Evolutionary conservation across 30 jellyfish, hydroid and myxozoan species (phyloP).

Genomic region (Mastigias papua): DNA sequence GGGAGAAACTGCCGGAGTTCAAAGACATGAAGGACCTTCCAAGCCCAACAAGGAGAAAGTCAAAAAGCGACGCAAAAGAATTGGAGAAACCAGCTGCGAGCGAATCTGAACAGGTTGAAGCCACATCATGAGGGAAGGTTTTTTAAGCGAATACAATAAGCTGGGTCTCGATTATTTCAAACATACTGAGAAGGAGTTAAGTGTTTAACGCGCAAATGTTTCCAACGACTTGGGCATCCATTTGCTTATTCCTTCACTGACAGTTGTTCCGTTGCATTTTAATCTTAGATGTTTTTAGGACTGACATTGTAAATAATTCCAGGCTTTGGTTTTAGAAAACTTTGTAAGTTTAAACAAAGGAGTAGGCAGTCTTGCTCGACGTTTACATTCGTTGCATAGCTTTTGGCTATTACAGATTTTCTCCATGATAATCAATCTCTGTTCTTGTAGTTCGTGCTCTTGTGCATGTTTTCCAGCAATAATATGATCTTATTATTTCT

Average conservation of each 20-base stretch:
- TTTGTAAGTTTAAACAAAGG: neutral
- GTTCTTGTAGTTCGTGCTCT: too few relatives aligned
- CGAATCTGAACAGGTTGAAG: slow-evolving; percentile 60
- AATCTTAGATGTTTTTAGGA: neutral
- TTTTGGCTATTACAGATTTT: too few relatives aligned
- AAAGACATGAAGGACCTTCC: slow-evolving; percentile 77
- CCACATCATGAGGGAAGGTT: slow-evolving; percentile 26
- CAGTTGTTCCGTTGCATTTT: neutral
- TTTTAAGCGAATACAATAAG: neutral
- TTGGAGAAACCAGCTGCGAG: slow-evolving; percentile 35
- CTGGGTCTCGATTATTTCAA: neutral
- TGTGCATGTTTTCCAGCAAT: too few relatives aligned
- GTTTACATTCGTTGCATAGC: slow-evolving; percentile 19
- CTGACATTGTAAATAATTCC: neutral
- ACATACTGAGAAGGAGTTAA: neutral
- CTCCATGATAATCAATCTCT: too few relatives aligned
- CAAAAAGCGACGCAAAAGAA: slow-evolving; percentile 56
- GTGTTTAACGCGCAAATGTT: neutral
- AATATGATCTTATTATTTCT: too few relatives aligned
- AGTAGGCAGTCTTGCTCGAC: neutral
- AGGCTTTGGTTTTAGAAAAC: neutral
- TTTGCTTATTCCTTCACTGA: neutral
- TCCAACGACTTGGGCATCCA: neutral
- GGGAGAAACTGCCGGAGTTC: slow-evolving; percentile 78
- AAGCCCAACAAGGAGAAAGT: slow-evolving; percentile 67